Evolutionary conservation across 2,888 invertebrate species (phyloP).

Genomic region (Drosophila dives): DNA sequence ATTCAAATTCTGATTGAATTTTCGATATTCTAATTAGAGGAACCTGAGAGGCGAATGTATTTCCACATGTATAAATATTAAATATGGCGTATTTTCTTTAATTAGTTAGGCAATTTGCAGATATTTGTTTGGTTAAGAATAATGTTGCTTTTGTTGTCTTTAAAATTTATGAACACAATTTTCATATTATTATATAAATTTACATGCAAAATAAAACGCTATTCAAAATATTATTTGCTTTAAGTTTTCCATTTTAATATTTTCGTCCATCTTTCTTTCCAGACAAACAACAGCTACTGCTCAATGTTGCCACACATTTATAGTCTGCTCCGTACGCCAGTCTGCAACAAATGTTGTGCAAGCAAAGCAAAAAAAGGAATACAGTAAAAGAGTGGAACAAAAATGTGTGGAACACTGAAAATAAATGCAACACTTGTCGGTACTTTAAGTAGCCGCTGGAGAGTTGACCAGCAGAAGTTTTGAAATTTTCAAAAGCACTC

Average conservation of each 20-base stretch:
- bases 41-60: neutral
- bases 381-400: neutral
- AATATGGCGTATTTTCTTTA: neutral
- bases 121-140: neutral
- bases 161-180: neutral
- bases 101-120: neutral
- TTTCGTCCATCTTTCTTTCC: neutral
- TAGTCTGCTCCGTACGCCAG: constrained; percentile 4
- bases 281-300: neutral
- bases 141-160: neutral
- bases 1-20: constrained; percentile 5
- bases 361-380: neutral
- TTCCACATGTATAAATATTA: neutral
- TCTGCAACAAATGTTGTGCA: constrained; percentile 1
- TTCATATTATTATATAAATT: neutral
- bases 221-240: neutral
- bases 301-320: constrained; percentile 24
- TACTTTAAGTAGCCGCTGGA: constrained; percentile 57
- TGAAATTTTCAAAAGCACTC: constrained; percentile 52
- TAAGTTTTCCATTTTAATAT: neutral
- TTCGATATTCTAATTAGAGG: constrained; percentile 4
- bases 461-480: constrained; percentile 45
- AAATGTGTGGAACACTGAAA: constrained; percentile 1
- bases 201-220: neutral
- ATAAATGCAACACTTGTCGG: constrained; percentile 35